These are phyloP conservation scores for Pontoporia blainvillei DNA, from an alignment of 2,113 vertebrate genomes.

Conservation along the genomic window DNA sequence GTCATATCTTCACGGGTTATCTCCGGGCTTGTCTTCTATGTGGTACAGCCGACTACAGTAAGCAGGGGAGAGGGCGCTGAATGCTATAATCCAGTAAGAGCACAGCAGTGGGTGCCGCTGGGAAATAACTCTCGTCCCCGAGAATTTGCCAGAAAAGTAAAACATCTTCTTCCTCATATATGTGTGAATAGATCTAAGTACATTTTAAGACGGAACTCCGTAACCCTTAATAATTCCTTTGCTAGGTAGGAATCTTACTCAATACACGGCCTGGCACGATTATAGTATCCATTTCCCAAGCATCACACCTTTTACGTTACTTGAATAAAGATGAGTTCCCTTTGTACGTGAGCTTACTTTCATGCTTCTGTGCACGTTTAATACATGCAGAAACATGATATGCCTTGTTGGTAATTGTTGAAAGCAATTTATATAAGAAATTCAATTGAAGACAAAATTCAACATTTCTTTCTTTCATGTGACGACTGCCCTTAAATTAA, in stretches of 20 bases:
- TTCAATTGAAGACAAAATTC: constrained; percentile 15
- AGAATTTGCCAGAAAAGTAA: constrained; percentile 1
- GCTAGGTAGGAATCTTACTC: background rate
- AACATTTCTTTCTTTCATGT: background rate
- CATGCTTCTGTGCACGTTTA: background rate
- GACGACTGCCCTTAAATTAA: background rate
- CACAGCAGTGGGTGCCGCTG: constrained; percentile 53
- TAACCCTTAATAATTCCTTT: background rate
- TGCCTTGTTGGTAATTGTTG: background rate
- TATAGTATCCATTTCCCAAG: background rate
- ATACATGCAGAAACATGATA: background rate
- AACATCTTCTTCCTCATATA: background rate
- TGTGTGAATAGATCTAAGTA: background rate
- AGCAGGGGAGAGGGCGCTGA: background rate
- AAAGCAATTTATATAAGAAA: constrained; percentile 42
- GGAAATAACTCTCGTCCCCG: constrained; percentile 54
- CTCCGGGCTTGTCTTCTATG: constrained; percentile 69
- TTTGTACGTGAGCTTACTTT: background rate
- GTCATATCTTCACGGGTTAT: constrained; percentile 81
- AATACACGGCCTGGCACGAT: background rate
- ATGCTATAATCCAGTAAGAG: constrained; percentile 63
- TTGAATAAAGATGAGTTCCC: background rate
- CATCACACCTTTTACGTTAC: background rate
- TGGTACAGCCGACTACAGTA: constrained; percentile 35
- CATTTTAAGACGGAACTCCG: background rate